Evolutionary conservation across 1,140 invertebrate genomes (phyloP), one percentile per base, ranked within the genome.

Genomic region (Asobara japonica): DNA sequence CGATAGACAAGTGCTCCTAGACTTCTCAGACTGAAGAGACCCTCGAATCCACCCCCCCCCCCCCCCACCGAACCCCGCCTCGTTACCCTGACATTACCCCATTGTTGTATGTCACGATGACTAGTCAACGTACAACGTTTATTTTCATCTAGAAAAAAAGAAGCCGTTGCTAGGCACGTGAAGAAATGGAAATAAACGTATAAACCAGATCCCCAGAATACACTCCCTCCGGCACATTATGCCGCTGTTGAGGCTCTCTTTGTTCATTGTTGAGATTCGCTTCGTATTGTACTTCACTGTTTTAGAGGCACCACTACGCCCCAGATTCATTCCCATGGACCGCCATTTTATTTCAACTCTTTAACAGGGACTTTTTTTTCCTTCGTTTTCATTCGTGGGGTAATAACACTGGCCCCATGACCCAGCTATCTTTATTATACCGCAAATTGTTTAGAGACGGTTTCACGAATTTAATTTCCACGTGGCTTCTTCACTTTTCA

Each of bases 211-310:
- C 51, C 51, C 51, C 51, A 56, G 25, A 75, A 71, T 74, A 78
- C 65, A 75, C 78, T 79, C 76, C 79, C 71, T 72, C 31, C 70
- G 78, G 79, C 61, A 60, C 75, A 84, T 84, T 83, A 82, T 82
- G 78, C 78, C 76, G 71, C 71, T 36, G 38, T 41, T 71, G 33
- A 77, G 79, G n/a, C n/a, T n/a, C 60, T 62, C 60, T 62, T 83
- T 84, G 83, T 83, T 77, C 80, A 83, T 84, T 83, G 83, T 83
- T 82, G 76, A 77, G 81, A 82, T 80, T 84, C 82, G 81, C 78
- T 78, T 75, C 77, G 76, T 74, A 81, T 83, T 84, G 83, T 84
- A 77, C 77, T 82, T 82, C 74, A 29, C 60, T 31, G n/a, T 16
- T 62, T 56, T 56, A 56, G 75, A 76, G 77, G 77, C 80, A 80